Percentiles rank a stretch among this genome's conserved stretches.
phyloP scores from a whole-genome alignment of 2,888 invertebrate species.

The Cataglyphis altisquamis region DNA sequence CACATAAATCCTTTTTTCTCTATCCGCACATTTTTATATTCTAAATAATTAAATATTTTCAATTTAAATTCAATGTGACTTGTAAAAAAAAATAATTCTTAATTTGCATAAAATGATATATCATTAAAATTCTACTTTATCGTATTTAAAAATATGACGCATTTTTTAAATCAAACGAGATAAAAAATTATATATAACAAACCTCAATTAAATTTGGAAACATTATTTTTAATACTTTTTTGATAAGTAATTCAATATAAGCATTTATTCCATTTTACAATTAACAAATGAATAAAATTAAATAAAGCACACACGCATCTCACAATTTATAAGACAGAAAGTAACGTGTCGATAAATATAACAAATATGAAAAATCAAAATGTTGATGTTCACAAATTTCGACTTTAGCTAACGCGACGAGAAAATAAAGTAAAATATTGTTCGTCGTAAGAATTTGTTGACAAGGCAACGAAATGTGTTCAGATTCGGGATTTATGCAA shows the following conservation, averaged over 20 bases:
- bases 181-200: not conserved
- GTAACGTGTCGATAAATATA: conserved; percentile 2
- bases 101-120: not conserved
- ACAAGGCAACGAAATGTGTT: conserved; percentile 44
- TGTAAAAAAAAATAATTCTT: not conserved
- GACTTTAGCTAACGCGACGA: conserved; percentile 8
- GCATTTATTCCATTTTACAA: not conserved
- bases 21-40: not conserved
- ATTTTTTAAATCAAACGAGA: not conserved
- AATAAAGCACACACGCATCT: no score
- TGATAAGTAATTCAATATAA: not conserved
- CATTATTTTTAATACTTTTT: not conserved
- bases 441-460: conserved; percentile 68
- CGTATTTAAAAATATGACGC: not conserved
- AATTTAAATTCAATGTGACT: not conserved
- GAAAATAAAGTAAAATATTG: conserved; percentile 36
- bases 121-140: not conserved
- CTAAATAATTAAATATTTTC: not conserved
- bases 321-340: not conserved
- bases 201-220: not conserved
- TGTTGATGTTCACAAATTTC: not conserved
- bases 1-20: not conserved
- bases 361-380: conserved; percentile 13
- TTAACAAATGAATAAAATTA: not conserved
- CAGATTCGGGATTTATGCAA: conserved; percentile 58